Evolutionary conservation across 1,140 invertebrate genomes (phyloP), one percentile per base, ranked within the genome.

Genomic region (Drosophila fuyamai): DNA sequence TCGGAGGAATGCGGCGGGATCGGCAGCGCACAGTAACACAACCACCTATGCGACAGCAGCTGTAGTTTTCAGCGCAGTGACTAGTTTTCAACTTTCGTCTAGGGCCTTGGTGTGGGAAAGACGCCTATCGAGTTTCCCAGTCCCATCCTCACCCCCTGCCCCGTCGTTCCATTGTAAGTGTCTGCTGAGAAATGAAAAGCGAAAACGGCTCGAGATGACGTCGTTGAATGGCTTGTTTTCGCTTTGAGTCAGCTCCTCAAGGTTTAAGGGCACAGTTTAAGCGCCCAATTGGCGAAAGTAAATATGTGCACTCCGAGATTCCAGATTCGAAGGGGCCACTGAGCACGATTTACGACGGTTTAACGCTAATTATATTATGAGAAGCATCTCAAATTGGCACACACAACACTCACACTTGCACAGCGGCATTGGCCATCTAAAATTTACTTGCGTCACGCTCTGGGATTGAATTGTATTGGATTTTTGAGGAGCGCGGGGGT

Each of bases 131-230:
- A 63, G 46, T 59, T 62, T 63, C 46, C 48, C 48, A 56, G 35
- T 43, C 35, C 38, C 35, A 47, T 46, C 35, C 35, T 18, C 16
- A 54, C 8, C 14, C 16, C 4, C 3, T 32, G 12, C 56, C 38
- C 48, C 29, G 1, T 6, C 8, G 23, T 47, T 47, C 18, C 23
- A 40, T 14, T 13, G 38, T 16, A 23, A 32, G 16, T 10, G 16
- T 55, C 71, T 36, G 14, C 35, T 60, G 56, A 44, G 56, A 86
- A 85, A 78, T 78, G 81, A 86, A 86, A 86, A 88, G 79, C 78
- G 70, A 88, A 88, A 88, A 82, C 70, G 63, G 58, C 47, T 63
- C 54, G 40, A 68, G 61, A 76, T 88, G 82, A 82, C 76, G 83
- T 79, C 76, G 83, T 65, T 32, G 59, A 14, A 44, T 55, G 56